Conservation (phyloP, 2,888 invertebrate genomes). For the Gari tellinella region DNA sequence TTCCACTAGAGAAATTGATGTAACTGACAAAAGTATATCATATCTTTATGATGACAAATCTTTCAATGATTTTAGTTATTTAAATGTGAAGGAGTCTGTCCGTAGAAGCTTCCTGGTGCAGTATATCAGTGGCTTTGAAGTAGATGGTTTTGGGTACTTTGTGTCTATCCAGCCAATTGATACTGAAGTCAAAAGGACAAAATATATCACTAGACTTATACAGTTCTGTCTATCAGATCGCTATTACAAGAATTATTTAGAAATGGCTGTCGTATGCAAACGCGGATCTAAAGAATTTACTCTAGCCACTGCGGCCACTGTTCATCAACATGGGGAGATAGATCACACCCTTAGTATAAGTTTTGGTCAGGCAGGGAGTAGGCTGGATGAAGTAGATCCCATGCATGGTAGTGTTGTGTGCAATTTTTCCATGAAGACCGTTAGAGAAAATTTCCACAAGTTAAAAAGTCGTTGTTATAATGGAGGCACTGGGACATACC, state of each 20-base stretch:
- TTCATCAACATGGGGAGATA: constrained; percentile 10
- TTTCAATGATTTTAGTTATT: constrained; percentile 20
- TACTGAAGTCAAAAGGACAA: constrained; percentile 13
- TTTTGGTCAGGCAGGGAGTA: constrained; percentile 31
- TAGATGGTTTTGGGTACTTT: constrained; percentile 52
- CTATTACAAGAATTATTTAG: constrained; percentile 81
- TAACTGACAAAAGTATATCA: constrained; percentile 22
- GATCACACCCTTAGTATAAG: constrained; percentile 41
- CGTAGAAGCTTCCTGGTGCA: constrained; percentile 31
- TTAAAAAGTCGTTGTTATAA: constrained; percentile 48
- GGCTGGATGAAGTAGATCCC: constrained; percentile 19
- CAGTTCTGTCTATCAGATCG: constrained; percentile 80
- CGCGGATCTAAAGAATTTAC: constrained; percentile 45
- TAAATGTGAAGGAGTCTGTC: constrained; percentile 27
- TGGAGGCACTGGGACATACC: constrained; percentile 28
- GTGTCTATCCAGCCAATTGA: constrained; percentile 53
- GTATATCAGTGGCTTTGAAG: constrained; percentile 58
- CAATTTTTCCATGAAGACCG: constrained; percentile 35
- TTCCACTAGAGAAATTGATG: constrained; percentile 42
- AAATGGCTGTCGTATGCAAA: constrained; percentile 76
- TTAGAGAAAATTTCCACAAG: constrained; percentile 30
- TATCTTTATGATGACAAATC: constrained; percentile 32
- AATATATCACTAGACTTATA: constrained; percentile 76
- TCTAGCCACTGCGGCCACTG: constrained; percentile 57
- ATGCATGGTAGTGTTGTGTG: constrained; percentile 54